Conservation (phyloP, 2,888 invertebrate species). For the Epiperipatus broadwayi region DNA sequence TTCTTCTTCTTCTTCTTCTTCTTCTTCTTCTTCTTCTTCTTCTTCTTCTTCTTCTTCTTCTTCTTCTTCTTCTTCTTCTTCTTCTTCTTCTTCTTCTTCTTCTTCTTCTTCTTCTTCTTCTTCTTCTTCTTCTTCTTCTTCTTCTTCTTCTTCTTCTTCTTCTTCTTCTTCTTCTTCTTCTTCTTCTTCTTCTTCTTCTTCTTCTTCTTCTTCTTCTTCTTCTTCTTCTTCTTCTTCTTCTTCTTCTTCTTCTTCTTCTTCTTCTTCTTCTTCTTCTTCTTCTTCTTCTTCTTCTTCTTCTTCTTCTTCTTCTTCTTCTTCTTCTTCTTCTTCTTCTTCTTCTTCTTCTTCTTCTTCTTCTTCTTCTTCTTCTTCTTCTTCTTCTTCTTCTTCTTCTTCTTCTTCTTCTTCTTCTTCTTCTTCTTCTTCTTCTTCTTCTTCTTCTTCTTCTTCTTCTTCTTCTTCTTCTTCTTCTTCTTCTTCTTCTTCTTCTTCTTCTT, state of each 20-base stretch:
- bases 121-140: conserved; percentile 3
- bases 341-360: conserved; percentile 3
- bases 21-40: conserved; percentile 3
- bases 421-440: conserved; percentile 3
- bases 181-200: conserved; percentile 3
- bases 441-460: conserved; percentile 3
- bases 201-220: conserved; percentile 3
- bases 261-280: conserved; percentile 3
- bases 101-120: conserved; percentile 3
- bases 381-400: conserved; percentile 3
- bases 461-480: conserved; percentile 3
- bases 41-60: conserved; percentile 3
- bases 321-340: conserved; percentile 3
- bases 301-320: conserved; percentile 3
- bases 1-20: conserved; percentile 3
- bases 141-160: conserved; percentile 3
- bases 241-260: conserved; percentile 3
- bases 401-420: conserved; percentile 3
- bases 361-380: conserved; percentile 3
- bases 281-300: conserved; percentile 3
- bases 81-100: conserved; percentile 3
- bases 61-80: conserved; percentile 3
- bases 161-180: conserved; percentile 3
- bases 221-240: conserved; percentile 3
- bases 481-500: conserved; percentile 3